phyloP scores from a whole-genome alignment of 2,797 vertebrate species.

The Neolamprologus multifasciatus region DNA sequence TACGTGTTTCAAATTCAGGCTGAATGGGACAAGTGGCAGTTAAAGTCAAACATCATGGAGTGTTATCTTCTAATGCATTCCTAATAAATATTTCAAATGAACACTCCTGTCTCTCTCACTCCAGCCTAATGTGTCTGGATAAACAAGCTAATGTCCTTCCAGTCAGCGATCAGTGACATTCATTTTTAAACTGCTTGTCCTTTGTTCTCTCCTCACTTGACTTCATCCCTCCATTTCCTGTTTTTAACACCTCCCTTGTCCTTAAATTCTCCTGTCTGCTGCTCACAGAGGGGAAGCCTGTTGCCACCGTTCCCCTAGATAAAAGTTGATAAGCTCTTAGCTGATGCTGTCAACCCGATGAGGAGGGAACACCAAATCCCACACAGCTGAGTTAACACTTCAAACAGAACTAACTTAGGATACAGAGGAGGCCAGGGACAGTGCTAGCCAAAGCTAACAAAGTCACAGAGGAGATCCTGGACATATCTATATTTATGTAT shows the following conservation, averaged over 20 bases:
- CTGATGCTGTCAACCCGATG: not conserved
- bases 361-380: conserved; percentile 37
- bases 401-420: not conserved
- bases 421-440: not conserved
- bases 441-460: not conserved
- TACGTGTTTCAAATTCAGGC: not conserved
- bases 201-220: not conserved
- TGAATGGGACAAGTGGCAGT: not conserved
- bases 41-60: not conserved
- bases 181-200: not conserved
- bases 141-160: not conserved
- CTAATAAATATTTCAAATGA: conserved; percentile 19
- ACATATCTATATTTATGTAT: not conserved
- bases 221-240: not conserved
- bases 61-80: not conserved
- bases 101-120: not conserved
- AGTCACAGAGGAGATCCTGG: not conserved
- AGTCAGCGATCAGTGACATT: not conserved
- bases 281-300: not conserved
- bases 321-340: conserved; percentile 34
- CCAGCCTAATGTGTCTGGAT: not conserved
- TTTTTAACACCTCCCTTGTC: not conserved
- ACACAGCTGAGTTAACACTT: conserved; percentile 59
- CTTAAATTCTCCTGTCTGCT: not conserved
- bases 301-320: conserved; percentile 14